These are phyloP conservation scores for Aphidius ervi DNA, from an alignment of 1,140 invertebrate species.

Conservation along the genomic window DNA sequence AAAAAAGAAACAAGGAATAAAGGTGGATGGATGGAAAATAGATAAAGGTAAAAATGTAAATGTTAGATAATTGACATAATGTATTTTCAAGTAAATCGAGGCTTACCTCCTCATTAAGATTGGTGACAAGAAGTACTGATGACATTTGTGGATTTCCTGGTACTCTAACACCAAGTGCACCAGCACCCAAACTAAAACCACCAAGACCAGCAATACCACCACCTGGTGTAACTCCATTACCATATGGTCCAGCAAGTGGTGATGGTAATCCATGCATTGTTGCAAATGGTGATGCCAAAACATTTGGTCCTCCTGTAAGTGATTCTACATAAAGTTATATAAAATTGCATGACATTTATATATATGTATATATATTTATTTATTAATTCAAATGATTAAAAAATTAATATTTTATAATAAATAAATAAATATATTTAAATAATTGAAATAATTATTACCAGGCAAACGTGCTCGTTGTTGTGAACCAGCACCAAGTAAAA, in stretches of 20 bases:
- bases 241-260: constrained; percentile 65
- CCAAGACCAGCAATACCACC: constrained; percentile 69
- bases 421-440: not conserved
- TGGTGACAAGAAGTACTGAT: constrained; percentile 83
- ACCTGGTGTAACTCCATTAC: constrained; percentile 61
- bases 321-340: constrained; percentile 51
- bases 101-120: constrained; percentile 88
- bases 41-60: not conserved
- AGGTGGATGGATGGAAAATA: not conserved
- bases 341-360: constrained; percentile 30
- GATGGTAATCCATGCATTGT: constrained; percentile 67
- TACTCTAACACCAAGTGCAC: constrained; percentile 56
- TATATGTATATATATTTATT: constrained; percentile 7
- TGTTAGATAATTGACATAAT: constrained; percentile 1
- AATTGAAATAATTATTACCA: constrained; percentile 40
- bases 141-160: constrained; percentile 64
- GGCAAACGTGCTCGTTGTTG: constrained; percentile 54
- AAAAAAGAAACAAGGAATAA: constrained; percentile 10
- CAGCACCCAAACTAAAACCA: constrained; percentile 66
- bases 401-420: not conserved
- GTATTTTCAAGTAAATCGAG: constrained; percentile 5
- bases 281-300: constrained; percentile 78
- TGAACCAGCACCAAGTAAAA: constrained; percentile 65
- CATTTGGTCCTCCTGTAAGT: constrained; percentile 68
- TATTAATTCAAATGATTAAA: not conserved